Base-by-base conservation (phyloP, 2,888 invertebrate species). In the Epicampocera succincta region DNA sequence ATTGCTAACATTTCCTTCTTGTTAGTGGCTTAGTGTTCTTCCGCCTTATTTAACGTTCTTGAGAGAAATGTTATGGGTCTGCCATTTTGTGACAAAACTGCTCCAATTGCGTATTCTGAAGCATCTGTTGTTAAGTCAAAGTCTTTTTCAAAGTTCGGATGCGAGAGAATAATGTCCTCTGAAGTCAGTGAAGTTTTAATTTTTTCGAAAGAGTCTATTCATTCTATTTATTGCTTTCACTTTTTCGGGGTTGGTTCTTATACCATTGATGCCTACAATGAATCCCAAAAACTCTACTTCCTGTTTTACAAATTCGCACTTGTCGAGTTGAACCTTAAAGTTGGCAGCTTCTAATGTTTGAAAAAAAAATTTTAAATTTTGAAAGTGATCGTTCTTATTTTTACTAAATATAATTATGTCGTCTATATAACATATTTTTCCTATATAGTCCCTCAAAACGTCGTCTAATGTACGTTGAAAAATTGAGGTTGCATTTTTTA, bases 361-460 rank as follows among this genome's bases (percentile, higher is more conserved):
- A n/a, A 48, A 48, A 48, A 48, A 3, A 17, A 17, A 17, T n/a
- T 48, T 15, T 48, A 48, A 17, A 17, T 48, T 48, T 48, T 48
- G 3, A 15, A 48, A 48, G 17, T 48, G 48, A 15, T 25, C 25
- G n/a, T 38, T 11, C 19, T 56, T 17, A 11, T 56, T 38, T 15
- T 56, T 56, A 11, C 56, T 17, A 15, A 56, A n/a, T n/a, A 56
- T 56, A 17, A 33, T 15, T 8, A 54, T 54, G n/a, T 33, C 56
- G 12, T 33, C 1, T 56, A 33, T 56, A n/a, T n/a, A n/a, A n/a
- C n/a, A n/a, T n/a, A n/a, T n/a, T n/a, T 50, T 25, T 33, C 38
- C 56, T 17, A 56, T 56, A 17, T 38, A 17, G 11, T 56, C 33
- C n/a, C 33, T 56, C 4, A 56, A 15, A 17, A 56, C 33, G 15